Evolutionary conservation across 2,888 invertebrate genomes (phyloP), one percentile per base, ranked within the genome.

Genomic region (Eristalinus sepulchralis): DNA sequence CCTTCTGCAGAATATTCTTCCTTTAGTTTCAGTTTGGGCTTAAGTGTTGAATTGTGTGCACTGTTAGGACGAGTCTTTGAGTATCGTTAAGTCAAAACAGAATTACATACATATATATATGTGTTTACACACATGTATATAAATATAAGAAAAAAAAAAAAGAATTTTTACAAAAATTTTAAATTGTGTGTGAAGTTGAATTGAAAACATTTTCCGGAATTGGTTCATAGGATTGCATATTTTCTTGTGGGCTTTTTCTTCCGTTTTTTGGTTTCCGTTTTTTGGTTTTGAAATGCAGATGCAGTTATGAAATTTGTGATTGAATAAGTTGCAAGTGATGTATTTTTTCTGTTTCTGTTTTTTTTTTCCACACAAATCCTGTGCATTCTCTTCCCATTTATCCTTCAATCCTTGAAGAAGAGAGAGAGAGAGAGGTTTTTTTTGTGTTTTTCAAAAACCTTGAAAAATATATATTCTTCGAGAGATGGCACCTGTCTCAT

Each of bases 11-110:
- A 85, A 78, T 66, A 64, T 78, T 78, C 73, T 82, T 82, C 77
- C 78, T 73, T 78, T 70, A 78, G 77, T 68, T 81, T 86, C 70
- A 86, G 85, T 86, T 86, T 82, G 85, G 78, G 70, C 68, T 82
- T 70, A 78, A 77, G 82, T 82, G 82, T 73, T 82, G 85, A 78
- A 82, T 82, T 66, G 85, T 86, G 84, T 85, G 76, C 76, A 84
- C 80, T 68, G 67, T 39, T 36, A 24, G 55, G 22, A 27, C 31
- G 68, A 76, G 31, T 70, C 55, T 72, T 39, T 33, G 5, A 20
- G 53, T 11, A 53, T 31, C 17, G 47, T 47, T 47, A 47, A 47
- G 20, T 47, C 17, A 39, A 10, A 72, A 36, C 22, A 20, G 22
- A 31, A 63, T n/a, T 31, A 53, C 33, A 13, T 17, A n/a, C 17